Evolutionary conservation across 1,140 invertebrate genomes (phyloP).

Genomic region (Calycopis cecrops): DNA sequence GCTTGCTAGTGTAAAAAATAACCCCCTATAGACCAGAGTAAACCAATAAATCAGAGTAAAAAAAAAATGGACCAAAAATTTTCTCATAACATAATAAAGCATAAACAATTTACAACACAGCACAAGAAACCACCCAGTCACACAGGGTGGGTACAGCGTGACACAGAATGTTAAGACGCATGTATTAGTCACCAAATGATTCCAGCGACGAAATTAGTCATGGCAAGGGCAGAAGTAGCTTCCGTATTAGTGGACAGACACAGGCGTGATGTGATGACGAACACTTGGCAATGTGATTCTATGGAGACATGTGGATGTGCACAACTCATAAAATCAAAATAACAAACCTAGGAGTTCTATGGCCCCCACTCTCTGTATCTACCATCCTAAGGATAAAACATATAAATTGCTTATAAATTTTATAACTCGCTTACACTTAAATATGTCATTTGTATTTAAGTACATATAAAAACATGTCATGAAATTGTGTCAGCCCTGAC

Average conservation of each 20-base stretch:
- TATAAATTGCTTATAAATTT: conserved; percentile 12
- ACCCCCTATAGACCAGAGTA: too few species aligned
- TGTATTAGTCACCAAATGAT: conserved; percentile 15
- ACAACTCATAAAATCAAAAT: conserved; percentile 71
- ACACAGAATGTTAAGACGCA: not conserved
- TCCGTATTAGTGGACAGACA: conserved; percentile 38
- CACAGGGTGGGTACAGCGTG: conserved; percentile 8
- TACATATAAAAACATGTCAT: too few species aligned
- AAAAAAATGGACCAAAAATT: too few species aligned
- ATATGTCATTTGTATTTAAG: conserved; percentile 4
- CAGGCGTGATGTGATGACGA: conserved; percentile 40
- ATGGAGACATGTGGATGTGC: conserved; percentile 47
- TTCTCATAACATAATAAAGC: too few species aligned
- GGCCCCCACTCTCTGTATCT: conserved; percentile 78
- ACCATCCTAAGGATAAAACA: conserved; percentile 76
- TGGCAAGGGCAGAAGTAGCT: conserved; percentile 22
- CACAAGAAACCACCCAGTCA: conserved; percentile 4
- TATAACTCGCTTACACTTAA: not conserved
- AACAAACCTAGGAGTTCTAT: conserved; percentile 80
- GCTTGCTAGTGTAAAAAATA: too few species aligned
- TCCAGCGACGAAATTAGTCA: conserved; percentile 7
- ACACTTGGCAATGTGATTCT: conserved; percentile 38
- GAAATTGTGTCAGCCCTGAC: too few species aligned
- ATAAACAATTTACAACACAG: too few species aligned
- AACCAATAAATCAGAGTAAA: too few species aligned